phyloP scores from a whole-genome alignment of 2,797 vertebrate genomes.

The Anas bernieri region DNA sequence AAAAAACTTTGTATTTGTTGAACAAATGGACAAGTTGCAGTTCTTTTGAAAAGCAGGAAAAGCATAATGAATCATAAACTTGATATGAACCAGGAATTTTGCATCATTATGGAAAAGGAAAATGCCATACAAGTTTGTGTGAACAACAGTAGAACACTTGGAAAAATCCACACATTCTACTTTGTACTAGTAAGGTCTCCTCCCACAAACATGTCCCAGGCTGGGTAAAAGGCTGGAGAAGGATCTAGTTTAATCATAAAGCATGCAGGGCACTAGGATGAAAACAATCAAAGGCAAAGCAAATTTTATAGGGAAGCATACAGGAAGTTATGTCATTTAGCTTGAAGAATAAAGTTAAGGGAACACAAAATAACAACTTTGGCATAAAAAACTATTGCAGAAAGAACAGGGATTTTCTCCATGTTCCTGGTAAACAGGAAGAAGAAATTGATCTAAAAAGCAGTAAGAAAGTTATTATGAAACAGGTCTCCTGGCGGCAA shows the following conservation, averaged over 20 bases:
- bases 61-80: neutral
- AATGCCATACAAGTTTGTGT: neutral
- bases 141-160: neutral
- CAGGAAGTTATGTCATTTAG: neutral
- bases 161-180: neutral
- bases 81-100: neutral
- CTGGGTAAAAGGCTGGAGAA: neutral
- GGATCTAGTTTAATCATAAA: neutral
- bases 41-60: neutral
- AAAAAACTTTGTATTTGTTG: neutral
- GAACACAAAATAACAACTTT: neutral
- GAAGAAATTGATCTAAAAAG: neutral
- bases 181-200: neutral
- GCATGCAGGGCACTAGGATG: neutral
- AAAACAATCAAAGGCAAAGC: neutral
- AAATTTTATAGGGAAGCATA: neutral
- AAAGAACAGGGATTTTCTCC: neutral
- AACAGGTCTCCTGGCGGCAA: neutral
- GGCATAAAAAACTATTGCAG: neutral
- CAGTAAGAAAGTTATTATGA: neutral
- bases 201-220: neutral
- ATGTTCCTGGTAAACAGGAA: neutral
- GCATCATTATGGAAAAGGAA: neutral
- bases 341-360: neutral
- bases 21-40: neutral